phyloP scores from a whole-genome alignment of 2,888 invertebrate genomes.

The Melitaea athalia region DNA sequence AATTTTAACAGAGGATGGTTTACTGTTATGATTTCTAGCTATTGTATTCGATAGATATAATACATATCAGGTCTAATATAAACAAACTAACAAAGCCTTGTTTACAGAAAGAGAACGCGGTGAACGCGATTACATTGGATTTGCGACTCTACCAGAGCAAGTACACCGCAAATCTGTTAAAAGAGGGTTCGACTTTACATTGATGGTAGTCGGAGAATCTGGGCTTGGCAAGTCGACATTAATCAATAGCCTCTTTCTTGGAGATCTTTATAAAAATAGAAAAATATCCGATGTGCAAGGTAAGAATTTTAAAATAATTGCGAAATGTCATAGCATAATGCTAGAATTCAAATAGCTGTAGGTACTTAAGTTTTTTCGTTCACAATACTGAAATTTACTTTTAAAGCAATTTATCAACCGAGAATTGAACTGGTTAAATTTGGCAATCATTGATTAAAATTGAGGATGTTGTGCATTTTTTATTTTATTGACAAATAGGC shows the following conservation, averaged over 20 bases:
- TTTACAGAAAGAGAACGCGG: slow-evolving; percentile 76
- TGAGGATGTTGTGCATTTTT: not conserved
- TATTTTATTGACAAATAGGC: slow-evolving; percentile 3
- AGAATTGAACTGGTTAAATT: not conserved
- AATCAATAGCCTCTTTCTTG: slow-evolving; percentile 96
- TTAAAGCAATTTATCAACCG: not conserved
- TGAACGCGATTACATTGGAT: slow-evolving; percentile 94
- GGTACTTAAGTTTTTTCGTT: too few species aligned
- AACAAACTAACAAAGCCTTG: slow-evolving; percentile 2
- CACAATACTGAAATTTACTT: not conserved
- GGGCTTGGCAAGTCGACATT: slow-evolving; percentile 97
- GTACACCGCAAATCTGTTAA: slow-evolving; percentile 98
- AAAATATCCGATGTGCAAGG: slow-evolving; percentile 87
- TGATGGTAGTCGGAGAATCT: slow-evolving; percentile 97
- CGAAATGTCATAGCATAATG: not conserved
- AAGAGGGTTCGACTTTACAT: slow-evolving; percentile 97
- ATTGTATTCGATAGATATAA: not conserved
- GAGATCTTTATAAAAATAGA: slow-evolving; percentile 94
- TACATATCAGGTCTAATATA: not conserved
- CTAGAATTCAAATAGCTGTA: not conserved
- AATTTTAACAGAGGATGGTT: not conserved
- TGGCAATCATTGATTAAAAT: not conserved
- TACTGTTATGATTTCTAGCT: not conserved
- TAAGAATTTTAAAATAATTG: slow-evolving; percentile 47
- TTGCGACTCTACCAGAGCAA: slow-evolving; percentile 97